Evolutionary conservation across 2,797 vertebrate genomes (phyloP).

Genomic region (Smutsia temminckii): DNA sequence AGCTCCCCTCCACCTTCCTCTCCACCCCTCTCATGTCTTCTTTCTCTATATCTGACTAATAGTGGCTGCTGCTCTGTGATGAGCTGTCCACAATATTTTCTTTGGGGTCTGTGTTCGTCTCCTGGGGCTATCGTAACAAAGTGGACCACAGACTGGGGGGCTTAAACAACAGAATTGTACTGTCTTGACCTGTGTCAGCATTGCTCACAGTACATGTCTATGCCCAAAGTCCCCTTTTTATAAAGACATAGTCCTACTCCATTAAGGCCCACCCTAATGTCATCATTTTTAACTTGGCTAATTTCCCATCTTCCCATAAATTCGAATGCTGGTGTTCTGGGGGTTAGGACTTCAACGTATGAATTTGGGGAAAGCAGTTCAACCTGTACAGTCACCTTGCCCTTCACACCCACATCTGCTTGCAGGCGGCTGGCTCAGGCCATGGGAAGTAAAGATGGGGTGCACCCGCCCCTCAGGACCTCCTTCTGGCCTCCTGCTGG

Average conservation of each 20-base stretch:
- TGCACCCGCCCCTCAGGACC: accelerated
- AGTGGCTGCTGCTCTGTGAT: background rate
- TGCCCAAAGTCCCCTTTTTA: background rate
- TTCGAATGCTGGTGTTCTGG: background rate
- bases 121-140: background rate
- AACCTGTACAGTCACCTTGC: background rate
- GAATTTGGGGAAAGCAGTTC: background rate
- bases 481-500: background rate
- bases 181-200: no score
- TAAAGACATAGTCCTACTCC: background rate
- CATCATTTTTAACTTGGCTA: background rate
- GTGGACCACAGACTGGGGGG: background rate
- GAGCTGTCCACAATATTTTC: background rate
- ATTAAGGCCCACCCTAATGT: background rate
- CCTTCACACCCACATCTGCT: background rate
- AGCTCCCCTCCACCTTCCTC: background rate
- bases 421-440: background rate
- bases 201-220: background rate
- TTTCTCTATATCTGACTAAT: background rate
- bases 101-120: background rate
- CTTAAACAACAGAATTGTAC: background rate
- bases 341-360: background rate
- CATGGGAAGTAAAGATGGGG: background rate
- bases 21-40: no score
- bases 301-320: background rate